Evolutionary conservation across 2,113 vertebrate species (phyloP).

Genomic region (Odontesthes bonariensis): DNA sequence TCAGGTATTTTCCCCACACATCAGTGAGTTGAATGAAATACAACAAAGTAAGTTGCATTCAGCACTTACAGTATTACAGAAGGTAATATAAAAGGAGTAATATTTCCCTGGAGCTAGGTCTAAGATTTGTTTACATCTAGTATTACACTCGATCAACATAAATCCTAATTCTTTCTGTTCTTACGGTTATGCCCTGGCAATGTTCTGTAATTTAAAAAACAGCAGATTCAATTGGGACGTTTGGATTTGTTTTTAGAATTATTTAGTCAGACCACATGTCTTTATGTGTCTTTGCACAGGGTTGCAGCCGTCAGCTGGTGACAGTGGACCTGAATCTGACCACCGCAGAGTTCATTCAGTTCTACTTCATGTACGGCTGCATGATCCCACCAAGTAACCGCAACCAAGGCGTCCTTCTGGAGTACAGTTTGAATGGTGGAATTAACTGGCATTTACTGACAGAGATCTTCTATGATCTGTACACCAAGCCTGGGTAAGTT

Average conservation of each 20-base stretch:
- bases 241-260: not conserved
- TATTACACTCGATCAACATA: not conserved
- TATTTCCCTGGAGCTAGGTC: constrained; percentile 1
- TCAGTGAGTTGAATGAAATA: constrained; percentile 8
- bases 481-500: constrained; percentile 94
- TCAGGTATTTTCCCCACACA: not conserved
- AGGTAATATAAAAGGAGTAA: constrained; percentile 4
- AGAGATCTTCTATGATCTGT: constrained; percentile 97
- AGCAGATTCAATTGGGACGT: not conserved
- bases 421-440: constrained; percentile 96
- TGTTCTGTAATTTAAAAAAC: not conserved
- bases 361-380: constrained; percentile 99
- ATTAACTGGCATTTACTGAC: constrained; percentile 95
- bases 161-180: not conserved
- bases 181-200: not conserved
- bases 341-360: constrained; percentile 96
- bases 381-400: constrained; percentile 93
- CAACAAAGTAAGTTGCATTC: constrained; percentile 25
- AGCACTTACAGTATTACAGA: constrained; percentile 3
- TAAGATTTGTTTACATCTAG: not conserved
- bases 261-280: not conserved
- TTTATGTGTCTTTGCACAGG: constrained; percentile 74
- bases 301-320: constrained; percentile 93
- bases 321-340: constrained; percentile 97
- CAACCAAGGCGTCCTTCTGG: constrained; percentile 96